A percentile compares a stretch with the other conserved stretches of the same genome.
Evolutionary conservation across 2,797 vertebrate species (phyloP).

Genomic region (Poeciliopsis paucimaculata): DNA sequence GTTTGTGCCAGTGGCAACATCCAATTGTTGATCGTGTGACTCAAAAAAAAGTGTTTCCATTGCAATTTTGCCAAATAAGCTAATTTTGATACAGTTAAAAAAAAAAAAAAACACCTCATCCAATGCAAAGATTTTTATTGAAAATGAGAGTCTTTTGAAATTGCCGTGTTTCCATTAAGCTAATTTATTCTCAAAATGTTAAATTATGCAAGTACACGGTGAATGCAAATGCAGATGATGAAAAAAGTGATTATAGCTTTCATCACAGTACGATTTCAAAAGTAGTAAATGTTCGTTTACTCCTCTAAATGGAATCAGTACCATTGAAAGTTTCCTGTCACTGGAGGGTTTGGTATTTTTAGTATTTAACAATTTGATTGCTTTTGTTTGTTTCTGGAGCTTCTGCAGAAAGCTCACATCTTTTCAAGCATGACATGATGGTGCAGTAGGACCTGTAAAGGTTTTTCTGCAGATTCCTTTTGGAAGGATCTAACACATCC

Average conservation of each 20-base stretch:
- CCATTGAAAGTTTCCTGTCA: background rate
- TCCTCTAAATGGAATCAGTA: slow-evolving; percentile 7
- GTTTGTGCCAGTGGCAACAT: too few relatives aligned
- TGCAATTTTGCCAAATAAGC: too few relatives aligned
- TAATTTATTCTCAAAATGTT: too few relatives aligned
- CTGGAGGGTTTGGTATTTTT: background rate
- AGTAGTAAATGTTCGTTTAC: background rate
- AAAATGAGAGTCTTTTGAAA: too few relatives aligned
- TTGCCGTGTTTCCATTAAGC: too few relatives aligned
- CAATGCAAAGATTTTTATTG: too few relatives aligned
- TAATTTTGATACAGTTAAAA: too few relatives aligned
- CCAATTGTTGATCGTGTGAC: too few relatives aligned
- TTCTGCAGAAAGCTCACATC: background rate
- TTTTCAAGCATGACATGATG: background rate
- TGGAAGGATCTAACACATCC: background rate
- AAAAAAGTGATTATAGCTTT: background rate
- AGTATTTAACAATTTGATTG: background rate
- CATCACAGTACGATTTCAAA: background rate
- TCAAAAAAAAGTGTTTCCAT: too few relatives aligned
- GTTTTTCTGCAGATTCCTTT: background rate
- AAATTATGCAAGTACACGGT: too few relatives aligned
- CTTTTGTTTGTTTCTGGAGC: slow-evolving; percentile 3
- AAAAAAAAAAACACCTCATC: too few relatives aligned
- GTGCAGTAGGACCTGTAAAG: background rate
- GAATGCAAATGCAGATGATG: slow-evolving; percentile 1